A percentile compares a stretch with the other conserved stretches of the same genome.
phyloP scores from a whole-genome alignment of 2,113 vertebrate species.

The Pelmatolapia mariae region DNA sequence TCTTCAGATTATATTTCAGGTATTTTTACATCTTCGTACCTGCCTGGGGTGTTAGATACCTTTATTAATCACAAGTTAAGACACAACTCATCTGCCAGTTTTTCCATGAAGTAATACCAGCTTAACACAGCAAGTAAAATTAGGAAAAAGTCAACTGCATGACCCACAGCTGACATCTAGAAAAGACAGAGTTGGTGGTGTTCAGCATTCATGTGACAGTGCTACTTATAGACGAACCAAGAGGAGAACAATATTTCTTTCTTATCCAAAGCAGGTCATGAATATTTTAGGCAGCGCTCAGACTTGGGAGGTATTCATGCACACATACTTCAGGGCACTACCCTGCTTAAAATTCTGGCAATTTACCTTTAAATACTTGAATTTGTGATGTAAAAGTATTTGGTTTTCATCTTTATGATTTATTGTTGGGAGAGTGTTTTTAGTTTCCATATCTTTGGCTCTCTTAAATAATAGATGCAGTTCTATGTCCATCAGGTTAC shows the following conservation, averaged over 20 bases:
- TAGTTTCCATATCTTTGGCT: background rate
- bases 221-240: background rate
- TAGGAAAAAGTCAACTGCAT: background rate
- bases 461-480: background rate
- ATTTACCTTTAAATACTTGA: background rate
- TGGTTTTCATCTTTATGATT: background rate
- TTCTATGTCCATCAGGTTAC: background rate
- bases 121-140: background rate
- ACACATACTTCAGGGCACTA: background rate
- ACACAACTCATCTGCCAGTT: background rate
- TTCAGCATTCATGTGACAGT: background rate
- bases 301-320: background rate
- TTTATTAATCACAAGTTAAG: background rate
- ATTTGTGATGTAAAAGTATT: background rate
- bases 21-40: background rate
- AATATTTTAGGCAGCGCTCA: background rate
- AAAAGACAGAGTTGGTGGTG: background rate
- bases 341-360: background rate
- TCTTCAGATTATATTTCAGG: background rate
- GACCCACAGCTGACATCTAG: background rate
- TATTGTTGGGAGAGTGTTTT: background rate
- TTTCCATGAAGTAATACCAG: background rate
- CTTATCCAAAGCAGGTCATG: background rate
- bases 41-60: background rate
- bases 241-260: background rate